Percentiles rank a stretch among this genome's conserved stretches.
Conservation (phyloP, 2,113 vertebrate species). For the Macquaria australasica region DNA sequence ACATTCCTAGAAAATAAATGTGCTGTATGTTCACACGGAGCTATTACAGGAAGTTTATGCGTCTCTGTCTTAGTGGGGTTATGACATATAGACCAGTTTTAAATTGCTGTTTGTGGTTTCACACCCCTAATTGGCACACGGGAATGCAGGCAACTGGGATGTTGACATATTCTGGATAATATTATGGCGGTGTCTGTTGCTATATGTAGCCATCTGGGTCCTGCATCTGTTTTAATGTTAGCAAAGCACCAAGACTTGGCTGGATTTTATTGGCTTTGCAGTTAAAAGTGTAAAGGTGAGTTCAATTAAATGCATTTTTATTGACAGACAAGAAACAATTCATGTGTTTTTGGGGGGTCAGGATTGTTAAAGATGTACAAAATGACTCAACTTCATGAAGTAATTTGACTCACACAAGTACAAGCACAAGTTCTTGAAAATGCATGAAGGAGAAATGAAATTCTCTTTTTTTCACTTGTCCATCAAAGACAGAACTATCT, state of each 20-base stretch:
- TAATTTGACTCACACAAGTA: too few species aligned
- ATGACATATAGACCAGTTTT: constrained; percentile 44
- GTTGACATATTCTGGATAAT: constrained; percentile 58
- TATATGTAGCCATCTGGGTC: constrained; percentile 41
- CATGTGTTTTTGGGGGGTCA: neutral
- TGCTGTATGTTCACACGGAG: constrained; percentile 31
- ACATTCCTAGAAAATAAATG: constrained; percentile 47
- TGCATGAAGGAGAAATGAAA: neutral
- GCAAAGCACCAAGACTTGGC: neutral
- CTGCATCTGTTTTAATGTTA: neutral
- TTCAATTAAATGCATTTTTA: neutral
- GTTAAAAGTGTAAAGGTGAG: neutral
- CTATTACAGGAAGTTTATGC: constrained; percentile 47
- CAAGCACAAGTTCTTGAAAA: constrained; percentile 30
- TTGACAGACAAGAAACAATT: neutral
- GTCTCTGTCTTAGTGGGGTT: constrained; percentile 20
- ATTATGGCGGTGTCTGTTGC: constrained; percentile 9
- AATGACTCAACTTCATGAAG: too few species aligned
- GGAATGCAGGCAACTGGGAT: constrained; percentile 51
- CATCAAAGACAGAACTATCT: constrained; percentile 46
- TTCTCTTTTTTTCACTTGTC: constrained; percentile 18
- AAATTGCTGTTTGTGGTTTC: constrained; percentile 38
- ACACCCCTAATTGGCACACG: constrained; percentile 36
- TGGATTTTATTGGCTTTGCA: constrained; percentile 10
- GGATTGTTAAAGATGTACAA: too few species aligned